Percentiles rank a stretch among this genome's conserved stretches.
phyloP scores from a whole-genome alignment of 1,140 invertebrate species.

The Samia ricini region DNA sequence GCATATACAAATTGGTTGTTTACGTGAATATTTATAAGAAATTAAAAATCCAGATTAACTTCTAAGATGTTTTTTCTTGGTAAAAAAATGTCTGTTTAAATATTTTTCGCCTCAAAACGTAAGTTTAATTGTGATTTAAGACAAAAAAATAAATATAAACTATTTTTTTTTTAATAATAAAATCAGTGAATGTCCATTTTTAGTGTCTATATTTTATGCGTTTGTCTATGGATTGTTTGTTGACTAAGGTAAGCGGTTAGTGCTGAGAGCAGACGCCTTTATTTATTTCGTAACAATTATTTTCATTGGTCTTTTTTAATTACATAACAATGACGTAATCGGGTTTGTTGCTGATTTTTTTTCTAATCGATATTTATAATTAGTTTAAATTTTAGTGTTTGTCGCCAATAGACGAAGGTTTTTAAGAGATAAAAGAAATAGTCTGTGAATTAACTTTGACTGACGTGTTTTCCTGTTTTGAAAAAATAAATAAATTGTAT shows the following conservation, averaged over 20 bases:
- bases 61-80: neutral
- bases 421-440: constrained; percentile 1
- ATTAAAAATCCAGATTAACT: neutral
- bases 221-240: constrained; percentile 32
- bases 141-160: neutral
- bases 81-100: neutral
- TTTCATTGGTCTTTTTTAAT: constrained; percentile 44
- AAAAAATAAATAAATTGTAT: too few relatives aligned
- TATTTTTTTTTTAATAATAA: neutral
- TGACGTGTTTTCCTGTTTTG: neutral
- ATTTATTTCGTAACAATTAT: constrained; percentile 34
- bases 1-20: too few relatives aligned
- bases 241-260: constrained; percentile 40
- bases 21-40: neutral
- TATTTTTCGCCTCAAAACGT: neutral
- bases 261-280: constrained; percentile 36
- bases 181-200: constrained; percentile 16
- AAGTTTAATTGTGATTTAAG: neutral
- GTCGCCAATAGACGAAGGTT: constrained; percentile 12
- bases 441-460: neutral
- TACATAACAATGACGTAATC: constrained; percentile 18
- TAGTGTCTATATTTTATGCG: constrained; percentile 20
- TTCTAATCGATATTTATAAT: constrained; percentile 13
- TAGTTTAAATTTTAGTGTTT: constrained; percentile 14
- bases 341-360: neutral